Conservation (phyloP, 2,888 invertebrate species). For the Pachliopta kotzebuea region DNA sequence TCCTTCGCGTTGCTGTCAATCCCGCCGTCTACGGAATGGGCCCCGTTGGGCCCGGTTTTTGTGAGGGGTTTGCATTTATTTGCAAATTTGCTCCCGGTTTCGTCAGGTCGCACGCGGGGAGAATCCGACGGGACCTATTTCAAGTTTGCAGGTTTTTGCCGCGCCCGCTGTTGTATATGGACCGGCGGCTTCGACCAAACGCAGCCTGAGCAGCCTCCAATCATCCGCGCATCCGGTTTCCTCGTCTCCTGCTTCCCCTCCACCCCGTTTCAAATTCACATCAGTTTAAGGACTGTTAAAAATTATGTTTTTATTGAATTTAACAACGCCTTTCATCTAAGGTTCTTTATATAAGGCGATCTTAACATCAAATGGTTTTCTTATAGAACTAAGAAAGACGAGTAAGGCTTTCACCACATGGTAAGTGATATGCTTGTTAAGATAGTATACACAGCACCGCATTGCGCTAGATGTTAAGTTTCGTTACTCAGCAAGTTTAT, state of each 20-base stretch:
- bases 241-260: no score
- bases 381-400: no score
- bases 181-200: constrained; percentile 8
- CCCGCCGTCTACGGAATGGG: constrained; percentile 17
- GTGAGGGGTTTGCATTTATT: constrained; percentile 24
- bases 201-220: constrained; percentile 6
- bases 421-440: no score
- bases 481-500: no score
- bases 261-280: constrained; percentile 5
- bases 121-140: constrained; percentile 21
- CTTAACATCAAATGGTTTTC: no score
- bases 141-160: constrained; percentile 19
- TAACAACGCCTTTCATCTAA: no score
- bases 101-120: constrained; percentile 21
- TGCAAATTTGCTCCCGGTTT: constrained; percentile 23
- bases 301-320: no score
- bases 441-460: no score
- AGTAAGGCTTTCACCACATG: no score
- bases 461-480: no score
- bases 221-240: constrained; percentile 12
- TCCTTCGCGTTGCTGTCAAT: constrained; percentile 19
- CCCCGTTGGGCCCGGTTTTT: constrained; percentile 20
- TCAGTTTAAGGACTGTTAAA: no score
- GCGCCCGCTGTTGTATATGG: constrained; percentile 16
- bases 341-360: no score